These are phyloP conservation scores for Poeciliopsis turrubarensis DNA, from an alignment of 2,113 vertebrate species.

Conservation along the genomic window DNA sequence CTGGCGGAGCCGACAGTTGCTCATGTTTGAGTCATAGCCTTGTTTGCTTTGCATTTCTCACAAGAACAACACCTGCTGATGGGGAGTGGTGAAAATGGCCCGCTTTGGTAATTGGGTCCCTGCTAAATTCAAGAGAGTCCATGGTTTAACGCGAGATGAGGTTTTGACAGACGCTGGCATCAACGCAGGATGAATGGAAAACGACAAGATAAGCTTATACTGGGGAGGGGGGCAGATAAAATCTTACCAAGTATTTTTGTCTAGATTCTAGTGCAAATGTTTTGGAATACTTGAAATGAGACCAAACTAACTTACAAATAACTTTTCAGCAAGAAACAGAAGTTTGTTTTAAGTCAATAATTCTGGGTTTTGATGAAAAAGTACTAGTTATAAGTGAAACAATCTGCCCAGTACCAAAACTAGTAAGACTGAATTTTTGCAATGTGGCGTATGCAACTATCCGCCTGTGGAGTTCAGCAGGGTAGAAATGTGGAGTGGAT, in stretches of 20 bases:
- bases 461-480: conserved; percentile 64
- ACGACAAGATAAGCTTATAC: conserved; percentile 50
- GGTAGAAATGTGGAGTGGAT: conserved; percentile 47
- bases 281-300: no score
- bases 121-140: conserved; percentile 21
- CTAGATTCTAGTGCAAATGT: no score
- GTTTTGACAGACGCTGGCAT: conserved; percentile 1
- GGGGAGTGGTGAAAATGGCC: conserved; percentile 32
- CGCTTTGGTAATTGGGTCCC: conserved; percentile 56
- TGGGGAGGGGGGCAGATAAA: no score
- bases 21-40: conserved; percentile 76
- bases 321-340: no score
- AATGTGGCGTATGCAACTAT: conserved; percentile 13
- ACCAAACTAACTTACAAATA: no score
- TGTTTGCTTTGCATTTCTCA: conserved; percentile 30
- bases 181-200: conserved; percentile 18
- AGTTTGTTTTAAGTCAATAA: no score
- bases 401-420: no score
- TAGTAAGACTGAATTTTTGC: no score
- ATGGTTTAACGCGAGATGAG: conserved; percentile 21
- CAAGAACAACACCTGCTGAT: conserved; percentile 63
- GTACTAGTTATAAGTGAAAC: no score
- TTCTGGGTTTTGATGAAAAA: no score
- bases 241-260: no score
- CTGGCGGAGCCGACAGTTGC: conserved; percentile 38